These are phyloP conservation scores for Passerina amoena DNA, from an alignment of 2,113 vertebrate species.

Conservation along the genomic window DNA sequence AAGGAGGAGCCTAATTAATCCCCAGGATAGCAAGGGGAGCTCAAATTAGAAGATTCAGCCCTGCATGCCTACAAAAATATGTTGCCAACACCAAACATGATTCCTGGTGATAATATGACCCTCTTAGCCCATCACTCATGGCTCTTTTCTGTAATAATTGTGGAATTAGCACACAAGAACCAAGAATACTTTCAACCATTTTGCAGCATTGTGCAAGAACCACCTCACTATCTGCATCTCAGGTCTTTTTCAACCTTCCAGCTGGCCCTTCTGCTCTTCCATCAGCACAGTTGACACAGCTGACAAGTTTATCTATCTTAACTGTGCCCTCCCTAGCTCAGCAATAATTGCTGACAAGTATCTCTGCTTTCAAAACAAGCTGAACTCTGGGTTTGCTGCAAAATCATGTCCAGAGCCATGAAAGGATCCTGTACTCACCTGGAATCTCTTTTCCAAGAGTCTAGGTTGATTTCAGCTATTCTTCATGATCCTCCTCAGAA, in stretches of 20 bases:
- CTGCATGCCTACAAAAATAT: neutral
- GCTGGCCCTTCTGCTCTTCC: constrained; percentile 16
- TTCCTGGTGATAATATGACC: neutral
- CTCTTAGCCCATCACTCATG: neutral
- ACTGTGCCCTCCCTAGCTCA: neutral
- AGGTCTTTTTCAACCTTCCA: neutral
- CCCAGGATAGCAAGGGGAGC: neutral
- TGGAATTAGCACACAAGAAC: neutral
- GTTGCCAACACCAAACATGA: neutral
- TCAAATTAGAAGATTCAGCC: neutral
- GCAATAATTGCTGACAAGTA: constrained; percentile 21
- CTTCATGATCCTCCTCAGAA: neutral
- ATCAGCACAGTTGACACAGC: neutral
- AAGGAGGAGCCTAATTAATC: neutral
- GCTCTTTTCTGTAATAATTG: neutral
- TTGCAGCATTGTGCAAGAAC: neutral
- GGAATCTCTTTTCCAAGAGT: neutral
- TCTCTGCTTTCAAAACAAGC: constrained; percentile 16
- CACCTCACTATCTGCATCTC: neutral
- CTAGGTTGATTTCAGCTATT: neutral
- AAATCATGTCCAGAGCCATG: neutral
- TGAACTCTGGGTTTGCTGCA: neutral
- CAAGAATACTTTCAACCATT: neutral
- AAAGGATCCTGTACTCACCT: neutral
- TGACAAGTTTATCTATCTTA: constrained; percentile 32